Evolutionary conservation across 2,113 vertebrate genomes (phyloP).

Genomic region (Ophiodon elongatus): DNA sequence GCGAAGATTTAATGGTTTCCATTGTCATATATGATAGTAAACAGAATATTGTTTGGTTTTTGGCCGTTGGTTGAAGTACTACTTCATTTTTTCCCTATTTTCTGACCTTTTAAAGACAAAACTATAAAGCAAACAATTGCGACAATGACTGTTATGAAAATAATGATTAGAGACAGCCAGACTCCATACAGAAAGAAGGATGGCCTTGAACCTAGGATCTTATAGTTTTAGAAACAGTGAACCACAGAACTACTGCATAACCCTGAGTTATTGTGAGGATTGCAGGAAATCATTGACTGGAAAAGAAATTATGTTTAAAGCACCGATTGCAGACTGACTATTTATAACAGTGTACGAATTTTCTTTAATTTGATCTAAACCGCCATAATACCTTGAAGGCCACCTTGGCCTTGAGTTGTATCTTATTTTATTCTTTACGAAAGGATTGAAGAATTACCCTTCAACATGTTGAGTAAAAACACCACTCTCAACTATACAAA

Average conservation of each 20-base stretch:
- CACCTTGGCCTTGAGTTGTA: constrained; percentile 29
- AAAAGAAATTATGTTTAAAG: constrained; percentile 4
- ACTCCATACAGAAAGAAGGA: background rate
- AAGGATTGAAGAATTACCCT: constrained; percentile 42
- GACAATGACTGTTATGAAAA: background rate
- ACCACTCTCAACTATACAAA: constrained; percentile 41
- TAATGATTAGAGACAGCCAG: background rate
- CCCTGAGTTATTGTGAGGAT: background rate
- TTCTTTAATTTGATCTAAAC: constrained; percentile 43
- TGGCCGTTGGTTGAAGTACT: background rate
- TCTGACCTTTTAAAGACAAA: background rate
- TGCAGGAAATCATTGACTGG: background rate
- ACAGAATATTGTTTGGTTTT: background rate
- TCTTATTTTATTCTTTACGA: constrained; percentile 34
- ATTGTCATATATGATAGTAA: background rate
- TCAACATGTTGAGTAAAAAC: constrained; percentile 51
- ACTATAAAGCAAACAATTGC: background rate
- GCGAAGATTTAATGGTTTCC: background rate
- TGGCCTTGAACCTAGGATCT: background rate
- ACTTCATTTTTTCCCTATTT: background rate
- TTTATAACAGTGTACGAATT: constrained; percentile 24
- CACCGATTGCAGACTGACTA: constrained; percentile 2
- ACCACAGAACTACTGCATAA: background rate
- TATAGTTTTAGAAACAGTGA: background rate
- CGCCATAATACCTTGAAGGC: constrained; percentile 35